These are phyloP conservation scores for Phenacoccus solenopsis DNA, from an alignment of 1,140 invertebrate genomes.

Conservation along the genomic window DNA sequence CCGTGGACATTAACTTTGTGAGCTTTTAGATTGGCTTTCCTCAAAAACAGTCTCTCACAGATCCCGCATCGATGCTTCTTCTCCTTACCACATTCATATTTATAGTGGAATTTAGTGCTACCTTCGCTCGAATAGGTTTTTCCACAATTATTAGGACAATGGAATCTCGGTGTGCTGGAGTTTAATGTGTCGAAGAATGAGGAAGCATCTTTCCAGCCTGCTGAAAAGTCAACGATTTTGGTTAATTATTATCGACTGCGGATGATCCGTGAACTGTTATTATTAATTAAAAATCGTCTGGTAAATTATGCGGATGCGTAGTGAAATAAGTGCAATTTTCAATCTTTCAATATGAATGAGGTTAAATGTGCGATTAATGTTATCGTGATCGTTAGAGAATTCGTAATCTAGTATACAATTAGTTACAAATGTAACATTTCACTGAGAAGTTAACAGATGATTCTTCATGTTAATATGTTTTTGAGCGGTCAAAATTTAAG, in stretches of 20 bases:
- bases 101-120: conserved; percentile 18
- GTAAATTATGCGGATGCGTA: conserved; percentile 28
- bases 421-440: no score
- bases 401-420: no score
- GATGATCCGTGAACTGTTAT: no score
- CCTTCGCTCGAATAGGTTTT: conserved; percentile 24
- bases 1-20: conserved; percentile 34
- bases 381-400: no score
- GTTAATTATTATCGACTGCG: no score
- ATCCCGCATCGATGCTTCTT: conserved; percentile 49
- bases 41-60: conserved; percentile 42
- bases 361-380: no score
- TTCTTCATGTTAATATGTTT: no score
- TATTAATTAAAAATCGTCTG: not conserved
- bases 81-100: conserved; percentile 30
- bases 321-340: no score
- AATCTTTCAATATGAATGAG: no score
- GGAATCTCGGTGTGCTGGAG: not conserved
- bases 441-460: no score
- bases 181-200: not conserved
- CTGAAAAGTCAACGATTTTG: not conserved
- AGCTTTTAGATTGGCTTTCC: conserved; percentile 36
- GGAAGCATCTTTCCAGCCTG: not conserved
- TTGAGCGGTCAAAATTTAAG: no score
- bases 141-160: conserved; percentile 23